Evolutionary conservation across 2,797 vertebrate genomes (phyloP).

Genomic region (Catostomus latipinnis): DNA sequence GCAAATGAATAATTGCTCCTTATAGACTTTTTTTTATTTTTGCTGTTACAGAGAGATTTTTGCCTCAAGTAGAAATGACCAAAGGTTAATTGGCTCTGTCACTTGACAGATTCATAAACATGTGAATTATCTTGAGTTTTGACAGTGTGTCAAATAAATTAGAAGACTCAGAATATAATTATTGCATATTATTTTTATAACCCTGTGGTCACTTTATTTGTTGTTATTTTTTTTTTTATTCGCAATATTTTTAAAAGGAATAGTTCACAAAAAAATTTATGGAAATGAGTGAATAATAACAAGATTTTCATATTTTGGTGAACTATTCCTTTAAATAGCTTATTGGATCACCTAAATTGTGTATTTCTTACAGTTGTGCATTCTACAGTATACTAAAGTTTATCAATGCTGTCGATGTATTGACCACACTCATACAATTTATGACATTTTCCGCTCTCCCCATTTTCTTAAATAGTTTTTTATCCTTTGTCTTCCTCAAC

Average conservation of each 20-base stretch:
- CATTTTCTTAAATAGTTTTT: conserved; percentile 20
- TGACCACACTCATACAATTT: conserved; percentile 44
- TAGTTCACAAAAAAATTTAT: no score
- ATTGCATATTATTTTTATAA: conserved; percentile 11
- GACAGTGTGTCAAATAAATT: conserved; percentile 6
- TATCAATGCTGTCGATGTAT: neutral
- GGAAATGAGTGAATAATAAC: no score
- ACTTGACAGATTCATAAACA: conserved; percentile 5
- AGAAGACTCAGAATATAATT: neutral
- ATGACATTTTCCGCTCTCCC: conserved; percentile 57
- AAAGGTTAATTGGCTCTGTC: neutral
- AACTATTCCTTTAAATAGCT: no score
- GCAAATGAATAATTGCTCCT: conserved; percentile 70
- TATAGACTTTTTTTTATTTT: conserved; percentile 65
- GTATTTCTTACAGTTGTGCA: neutral
- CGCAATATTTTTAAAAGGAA: neutral
- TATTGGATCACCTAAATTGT: neutral
- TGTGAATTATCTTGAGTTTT: conserved; percentile 21
- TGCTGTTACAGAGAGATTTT: conserved; percentile 67
- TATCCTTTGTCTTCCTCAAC: neutral
- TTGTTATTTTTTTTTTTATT: neutral
- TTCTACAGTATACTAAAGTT: neutral
- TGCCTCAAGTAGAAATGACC: conserved; percentile 44
- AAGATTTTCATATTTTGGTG: no score
- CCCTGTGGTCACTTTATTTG: neutral